Evolutionary conservation across 2,113 vertebrate species (phyloP).

Genomic region (Mellivora capensis): DNA sequence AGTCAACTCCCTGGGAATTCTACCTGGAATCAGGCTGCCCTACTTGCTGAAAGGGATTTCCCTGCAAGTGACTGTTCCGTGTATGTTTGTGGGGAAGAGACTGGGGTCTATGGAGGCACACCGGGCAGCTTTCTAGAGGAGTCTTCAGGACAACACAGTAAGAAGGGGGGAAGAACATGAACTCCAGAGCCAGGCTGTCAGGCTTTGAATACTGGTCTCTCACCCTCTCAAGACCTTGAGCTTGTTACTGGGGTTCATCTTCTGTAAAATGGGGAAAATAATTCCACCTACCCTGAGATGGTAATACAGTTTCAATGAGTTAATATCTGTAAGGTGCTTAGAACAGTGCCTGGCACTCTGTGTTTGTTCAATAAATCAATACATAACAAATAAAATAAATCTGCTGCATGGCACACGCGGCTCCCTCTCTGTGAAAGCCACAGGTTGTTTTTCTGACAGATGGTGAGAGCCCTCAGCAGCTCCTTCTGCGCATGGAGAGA

Average conservation of each 20-base stretch:
- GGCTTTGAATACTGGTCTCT: background rate
- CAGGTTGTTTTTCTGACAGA: background rate
- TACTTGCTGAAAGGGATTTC: background rate
- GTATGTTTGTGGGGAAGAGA: too few relatives aligned
- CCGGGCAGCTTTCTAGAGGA: background rate
- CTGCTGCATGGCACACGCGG: fast-evolving
- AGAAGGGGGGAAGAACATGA: background rate
- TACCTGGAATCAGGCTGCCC: background rate
- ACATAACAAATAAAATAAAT: background rate
- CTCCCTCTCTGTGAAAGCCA: background rate
- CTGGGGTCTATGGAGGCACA: background rate
- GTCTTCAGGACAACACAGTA: background rate
- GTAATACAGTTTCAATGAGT: background rate
- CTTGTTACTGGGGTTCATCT: background rate
- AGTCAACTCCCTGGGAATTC: background rate
- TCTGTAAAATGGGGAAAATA: background rate
- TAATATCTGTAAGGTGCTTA: background rate
- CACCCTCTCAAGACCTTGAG: background rate
- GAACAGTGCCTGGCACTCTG: background rate
- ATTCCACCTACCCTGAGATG: background rate
- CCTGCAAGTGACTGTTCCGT: background rate
- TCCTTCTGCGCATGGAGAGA: background rate
- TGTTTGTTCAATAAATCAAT: background rate
- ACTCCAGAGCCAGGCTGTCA: background rate
- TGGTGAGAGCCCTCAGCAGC: background rate